A percentile compares a stretch with the other conserved stretches of the same genome.
phyloP scores from a whole-genome alignment of 1,140 invertebrate genomes.

The Sycophaga agraensis region DNA sequence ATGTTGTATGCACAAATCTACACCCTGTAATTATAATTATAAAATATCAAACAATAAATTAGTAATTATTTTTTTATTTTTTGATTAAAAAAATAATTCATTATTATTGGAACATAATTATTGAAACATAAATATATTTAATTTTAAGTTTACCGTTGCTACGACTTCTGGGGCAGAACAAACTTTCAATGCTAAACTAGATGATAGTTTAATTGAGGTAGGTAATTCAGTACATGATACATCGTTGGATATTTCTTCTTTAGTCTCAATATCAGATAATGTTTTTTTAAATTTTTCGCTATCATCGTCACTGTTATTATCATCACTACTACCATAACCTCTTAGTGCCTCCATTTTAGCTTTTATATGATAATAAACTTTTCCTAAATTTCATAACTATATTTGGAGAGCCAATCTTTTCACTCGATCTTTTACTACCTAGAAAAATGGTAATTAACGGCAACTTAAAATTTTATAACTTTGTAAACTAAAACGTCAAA shows the following conservation, averaged over 20 bases:
- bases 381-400: no score
- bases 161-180: conserved; percentile 79
- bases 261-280: not conserved
- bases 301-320: conserved; percentile 61
- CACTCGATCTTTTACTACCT: no score
- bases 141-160: conserved; percentile 64
- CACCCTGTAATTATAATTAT: conserved; percentile 48
- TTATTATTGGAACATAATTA: not conserved
- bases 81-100: not conserved
- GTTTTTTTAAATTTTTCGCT: conserved; percentile 36
- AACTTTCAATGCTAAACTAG: conserved; percentile 64
- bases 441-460: no score
- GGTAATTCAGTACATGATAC: not conserved
- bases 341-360: conserved; percentile 63
- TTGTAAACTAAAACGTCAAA: no score
- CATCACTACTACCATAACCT: conserved; percentile 68
- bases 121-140: not conserved
- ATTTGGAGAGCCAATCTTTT: no score
- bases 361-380: no score
- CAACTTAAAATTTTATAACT: no score
- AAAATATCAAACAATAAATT: not conserved
- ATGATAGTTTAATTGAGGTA: conserved; percentile 29
- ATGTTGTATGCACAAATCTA: conserved; percentile 61
- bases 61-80: not conserved
- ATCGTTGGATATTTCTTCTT: conserved; percentile 11